A percentile compares a stretch with the other conserved stretches of the same genome.
phyloP scores from a whole-genome alignment of 2,797 vertebrate genomes.

The Gallinago solitaria region DNA sequence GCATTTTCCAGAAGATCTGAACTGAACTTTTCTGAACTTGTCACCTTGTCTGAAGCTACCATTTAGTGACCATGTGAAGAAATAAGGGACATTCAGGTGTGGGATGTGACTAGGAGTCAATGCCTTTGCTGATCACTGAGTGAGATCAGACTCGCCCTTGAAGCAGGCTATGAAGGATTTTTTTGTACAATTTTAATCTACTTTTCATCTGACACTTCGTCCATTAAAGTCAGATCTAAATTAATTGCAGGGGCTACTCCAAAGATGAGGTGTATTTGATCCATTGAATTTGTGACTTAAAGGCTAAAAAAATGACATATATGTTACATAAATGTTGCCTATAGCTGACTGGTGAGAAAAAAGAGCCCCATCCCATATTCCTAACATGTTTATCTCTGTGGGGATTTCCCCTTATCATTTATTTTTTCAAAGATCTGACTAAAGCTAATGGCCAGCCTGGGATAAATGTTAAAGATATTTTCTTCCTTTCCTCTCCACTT shows the following conservation, averaged over 20 bases:
- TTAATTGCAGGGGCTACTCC: background rate
- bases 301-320: background rate
- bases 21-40: background rate
- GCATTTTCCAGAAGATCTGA: background rate
- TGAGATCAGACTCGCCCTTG: background rate
- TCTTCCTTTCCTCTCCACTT: background rate
- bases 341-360: background rate
- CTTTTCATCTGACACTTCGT: conserved; percentile 5
- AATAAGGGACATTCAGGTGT: background rate
- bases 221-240: background rate
- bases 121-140: background rate
- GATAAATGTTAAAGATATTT: background rate
- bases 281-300: conserved; percentile 18
- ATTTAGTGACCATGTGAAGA: background rate
- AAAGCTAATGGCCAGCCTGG: background rate
- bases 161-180: background rate
- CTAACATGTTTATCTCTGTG: background rate
- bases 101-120: background rate
- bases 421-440: conserved; percentile 21
- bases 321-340: background rate
- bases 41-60: background rate
- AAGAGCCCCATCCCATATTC: background rate
- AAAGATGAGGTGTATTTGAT: background rate
- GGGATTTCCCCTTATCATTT: background rate
- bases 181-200: background rate